phyloP scores from a whole-genome alignment of 2,797 vertebrate species.

The Myotis myotis region DNA sequence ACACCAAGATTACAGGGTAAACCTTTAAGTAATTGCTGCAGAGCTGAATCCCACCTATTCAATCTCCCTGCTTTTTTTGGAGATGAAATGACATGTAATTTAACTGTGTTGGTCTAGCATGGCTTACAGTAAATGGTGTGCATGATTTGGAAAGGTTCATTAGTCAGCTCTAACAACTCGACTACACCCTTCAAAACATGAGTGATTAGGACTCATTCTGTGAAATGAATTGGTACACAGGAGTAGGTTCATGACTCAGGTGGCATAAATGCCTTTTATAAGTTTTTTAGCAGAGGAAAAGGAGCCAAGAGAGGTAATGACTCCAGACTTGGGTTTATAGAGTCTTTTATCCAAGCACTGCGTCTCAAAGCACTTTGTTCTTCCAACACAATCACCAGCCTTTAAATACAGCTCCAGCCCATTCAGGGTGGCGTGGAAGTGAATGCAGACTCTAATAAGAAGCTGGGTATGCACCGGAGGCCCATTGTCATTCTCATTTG shows the following conservation, averaged over 20 bases:
- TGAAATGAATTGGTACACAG: slow-evolving; percentile 51
- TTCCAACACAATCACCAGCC: background rate
- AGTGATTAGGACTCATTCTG: slow-evolving; percentile 58
- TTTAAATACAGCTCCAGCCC: background rate
- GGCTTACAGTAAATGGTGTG: slow-evolving; percentile 38
- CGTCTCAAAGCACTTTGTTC: slow-evolving; percentile 17
- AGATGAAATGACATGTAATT: slow-evolving; percentile 53
- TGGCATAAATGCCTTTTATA: slow-evolving; percentile 31
- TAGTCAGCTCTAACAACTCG: slow-evolving; percentile 59
- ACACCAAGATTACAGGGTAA: slow-evolving; percentile 47
- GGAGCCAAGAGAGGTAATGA: slow-evolving; percentile 26
- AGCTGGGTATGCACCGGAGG: background rate
- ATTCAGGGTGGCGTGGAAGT: slow-evolving; percentile 10
- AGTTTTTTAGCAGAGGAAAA: slow-evolving; percentile 45
- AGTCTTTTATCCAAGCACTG: slow-evolving; percentile 13
- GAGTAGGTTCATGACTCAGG: slow-evolving; percentile 55
- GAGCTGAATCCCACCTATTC: slow-evolving; percentile 29
- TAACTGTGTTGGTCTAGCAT: slow-evolving; percentile 49
- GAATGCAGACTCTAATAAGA: background rate
- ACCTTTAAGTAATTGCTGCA: slow-evolving; percentile 55
- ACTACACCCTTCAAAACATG: slow-evolving; percentile 52
- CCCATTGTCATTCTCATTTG: background rate
- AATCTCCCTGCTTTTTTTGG: slow-evolving; percentile 17
- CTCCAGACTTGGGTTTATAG: background rate
- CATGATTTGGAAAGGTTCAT: slow-evolving; percentile 62